Evolutionary conservation across 2,797 vertebrate species (phyloP), one percentile per base, ranked within the genome.

Genomic region (Enteromius treurensis): DNA sequence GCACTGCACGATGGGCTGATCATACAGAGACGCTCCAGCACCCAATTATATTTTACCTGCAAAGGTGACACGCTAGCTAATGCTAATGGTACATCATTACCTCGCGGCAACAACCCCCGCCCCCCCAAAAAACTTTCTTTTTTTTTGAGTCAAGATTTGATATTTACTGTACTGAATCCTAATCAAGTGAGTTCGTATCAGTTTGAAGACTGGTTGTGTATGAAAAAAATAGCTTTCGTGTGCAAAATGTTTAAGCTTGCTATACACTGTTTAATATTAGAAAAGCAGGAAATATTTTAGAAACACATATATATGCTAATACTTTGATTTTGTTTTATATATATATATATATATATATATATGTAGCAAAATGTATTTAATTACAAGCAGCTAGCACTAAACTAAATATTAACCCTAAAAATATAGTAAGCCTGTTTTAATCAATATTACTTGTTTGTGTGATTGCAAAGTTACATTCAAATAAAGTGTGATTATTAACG

Each of bases 11-110:
- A 91, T 87, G 89, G 86, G 88, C 91, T 84, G 87, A 91, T 92
- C 92, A 92, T 88, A 91, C 90, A 88, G 91, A 92, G 88, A 91
- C 89, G 88, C 90, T 89, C 91, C 91, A 88, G 90, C 90, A 88
- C 86, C 88, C 90, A 91, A 92, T 91, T 92, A 91, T 90, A 86
- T 88, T 89, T 89, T 91, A 93, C 90, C 91, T 87, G 88, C 82
- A 90, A 87, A 88, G 87, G 87, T 91, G 89, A 90, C 92, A 93
- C 88, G 77, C 74, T 79, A 77, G 67, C 86, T 87, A 86, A 87
- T 68, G 86, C 88, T 88, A 88, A 86, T 83, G 19, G 82, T 76
- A 76, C 60, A 77, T 87, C 74, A 84, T 87, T 89, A 80, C 79
- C 49, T 45, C 47, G 26, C 37, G 10, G 37, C 74, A n/a, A 77